Evolutionary conservation across 1,140 invertebrate genomes (phyloP), one percentile per base, ranked within the genome.

Genomic region (Nymphalis io): DNA sequence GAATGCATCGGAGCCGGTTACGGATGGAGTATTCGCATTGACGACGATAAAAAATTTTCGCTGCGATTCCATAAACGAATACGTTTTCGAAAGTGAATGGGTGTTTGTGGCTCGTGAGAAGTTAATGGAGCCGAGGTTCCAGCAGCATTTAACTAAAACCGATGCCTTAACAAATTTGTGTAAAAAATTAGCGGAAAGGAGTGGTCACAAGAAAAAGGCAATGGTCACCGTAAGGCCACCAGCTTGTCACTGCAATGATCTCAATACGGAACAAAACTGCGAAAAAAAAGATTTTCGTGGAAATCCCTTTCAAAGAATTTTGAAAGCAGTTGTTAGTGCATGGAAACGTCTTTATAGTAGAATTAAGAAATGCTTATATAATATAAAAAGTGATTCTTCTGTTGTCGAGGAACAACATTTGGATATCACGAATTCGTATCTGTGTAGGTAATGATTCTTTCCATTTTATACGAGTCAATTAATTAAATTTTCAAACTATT

Each of bases 11-110:
- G 42, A 70, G n/a, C 18, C 70, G 16, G 44, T 70, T 10, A 27
- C 39, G 8, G 74, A 79, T 48, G 87, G 83, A 59, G 66, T 91
- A 8, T 85, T 74, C 27, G 86, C 85, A 8, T 81, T 91, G 60
- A 88, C 87, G 11, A 91, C 89, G 12, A 84, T 84, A 27, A 85
- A 67, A 67, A 91, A 90, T 74, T 91, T 91, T 68, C 81, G 79
- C 15, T 73, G 77, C 33, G 87, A 91, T 53, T 75, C 65, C 3
- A 40, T 91, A 8, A 73, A 85, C 13, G 83, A 88, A 53, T 87
- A 85, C 42, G 78, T 87, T 18, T 69, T 80, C 10, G 84, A 89
- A 71, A 87, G 86, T 63, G 87, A 89, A 23, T 91, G 89, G 88
- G 85, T 91, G 59, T 76, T 90, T 58, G 71, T 89, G 6, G 82